Evolutionary conservation across 2,797 vertebrate species (phyloP).

Genomic region (Chrosomus eos): DNA sequence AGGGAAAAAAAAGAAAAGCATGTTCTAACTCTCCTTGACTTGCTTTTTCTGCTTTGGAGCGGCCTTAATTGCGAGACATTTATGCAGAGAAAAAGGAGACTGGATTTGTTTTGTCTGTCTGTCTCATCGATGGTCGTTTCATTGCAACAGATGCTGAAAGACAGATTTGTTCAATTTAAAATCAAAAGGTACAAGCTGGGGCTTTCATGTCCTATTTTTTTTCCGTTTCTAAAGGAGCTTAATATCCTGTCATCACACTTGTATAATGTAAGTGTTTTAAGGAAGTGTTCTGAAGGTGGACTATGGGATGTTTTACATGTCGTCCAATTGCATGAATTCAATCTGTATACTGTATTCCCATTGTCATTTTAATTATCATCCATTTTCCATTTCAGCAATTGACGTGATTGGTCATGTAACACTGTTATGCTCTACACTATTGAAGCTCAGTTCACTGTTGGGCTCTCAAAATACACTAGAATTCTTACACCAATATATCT

Average conservation of each 20-base stretch:
- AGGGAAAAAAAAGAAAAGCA: slow-evolving; percentile 33
- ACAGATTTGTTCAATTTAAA: slow-evolving; percentile 62
- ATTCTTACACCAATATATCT: slow-evolving; percentile 1
- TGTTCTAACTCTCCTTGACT: slow-evolving; percentile 45
- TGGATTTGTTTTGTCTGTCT: slow-evolving; percentile 52
- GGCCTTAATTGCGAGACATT: slow-evolving; percentile 65
- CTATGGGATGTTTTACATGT: slow-evolving; percentile 25
- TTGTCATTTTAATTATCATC: slow-evolving; percentile 18
- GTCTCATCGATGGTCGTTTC: slow-evolving; percentile 52
- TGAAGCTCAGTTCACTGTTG: slow-evolving; percentile 10
- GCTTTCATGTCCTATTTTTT: slow-evolving; percentile 49
- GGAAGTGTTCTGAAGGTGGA: slow-evolving; percentile 21
- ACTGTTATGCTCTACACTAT: not conserved
- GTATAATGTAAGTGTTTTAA: slow-evolving; percentile 25
- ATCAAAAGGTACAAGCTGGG: slow-evolving; percentile 58
- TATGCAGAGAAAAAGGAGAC: slow-evolving; percentile 44
- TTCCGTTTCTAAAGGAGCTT: slow-evolving; percentile 43
- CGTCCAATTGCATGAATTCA: not conserved
- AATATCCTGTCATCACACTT: slow-evolving; percentile 49
- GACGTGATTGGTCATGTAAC: not conserved
- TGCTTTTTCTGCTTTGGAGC: slow-evolving; percentile 61
- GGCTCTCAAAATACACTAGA: not conserved
- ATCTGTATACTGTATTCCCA: not conserved
- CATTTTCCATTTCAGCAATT: slow-evolving; percentile 12
- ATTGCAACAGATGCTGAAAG: slow-evolving; percentile 65